Conservation (phyloP, 2,113 vertebrate species). For the Brachyhypopomus occidentalis region DNA sequence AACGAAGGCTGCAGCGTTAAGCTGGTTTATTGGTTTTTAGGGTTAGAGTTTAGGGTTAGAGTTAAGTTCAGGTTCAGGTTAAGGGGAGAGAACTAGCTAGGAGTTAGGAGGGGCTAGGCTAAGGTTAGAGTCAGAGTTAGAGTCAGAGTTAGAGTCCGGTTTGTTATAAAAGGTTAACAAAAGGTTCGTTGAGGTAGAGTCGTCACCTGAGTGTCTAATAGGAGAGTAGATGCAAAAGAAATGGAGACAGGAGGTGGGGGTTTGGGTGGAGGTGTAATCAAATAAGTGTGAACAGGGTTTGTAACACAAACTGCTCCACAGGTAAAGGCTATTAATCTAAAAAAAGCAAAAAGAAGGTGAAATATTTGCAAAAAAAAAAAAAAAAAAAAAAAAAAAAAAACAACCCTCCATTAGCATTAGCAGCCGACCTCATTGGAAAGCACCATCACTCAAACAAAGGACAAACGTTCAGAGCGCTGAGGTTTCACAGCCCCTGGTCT, state of each 20-base stretch:
- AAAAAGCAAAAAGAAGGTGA: background rate
- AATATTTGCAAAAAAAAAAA: background rate
- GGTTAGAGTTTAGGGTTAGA: conserved; percentile 16
- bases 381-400: background rate
- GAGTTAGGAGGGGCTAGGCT: conserved; percentile 62
- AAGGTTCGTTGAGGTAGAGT: conserved; percentile 69
- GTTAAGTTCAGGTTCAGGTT: conserved; percentile 72
- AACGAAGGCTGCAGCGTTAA: conserved; percentile 56
- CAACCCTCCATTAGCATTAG: background rate
- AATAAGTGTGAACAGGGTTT: background rate
- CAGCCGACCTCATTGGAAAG: too few relatives aligned
- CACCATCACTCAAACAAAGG: background rate
- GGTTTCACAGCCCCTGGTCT: background rate
- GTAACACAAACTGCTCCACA: background rate
- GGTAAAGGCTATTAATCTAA: too few relatives aligned
- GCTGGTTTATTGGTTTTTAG: conserved; percentile 56
- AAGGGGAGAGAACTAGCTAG: conserved; percentile 69
- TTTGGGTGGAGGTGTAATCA: background rate
- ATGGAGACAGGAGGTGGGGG: too few relatives aligned
- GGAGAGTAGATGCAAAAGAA: background rate
- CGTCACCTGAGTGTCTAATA: background rate
- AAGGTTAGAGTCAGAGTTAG: conserved; percentile 73
- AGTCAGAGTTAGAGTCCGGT: conserved; percentile 63
- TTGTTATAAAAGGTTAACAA: conserved; percentile 62
- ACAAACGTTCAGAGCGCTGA: background rate